Evolutionary conservation across 2,113 vertebrate species (phyloP).

Genomic region (Psammodynastes pulverulentus): DNA sequence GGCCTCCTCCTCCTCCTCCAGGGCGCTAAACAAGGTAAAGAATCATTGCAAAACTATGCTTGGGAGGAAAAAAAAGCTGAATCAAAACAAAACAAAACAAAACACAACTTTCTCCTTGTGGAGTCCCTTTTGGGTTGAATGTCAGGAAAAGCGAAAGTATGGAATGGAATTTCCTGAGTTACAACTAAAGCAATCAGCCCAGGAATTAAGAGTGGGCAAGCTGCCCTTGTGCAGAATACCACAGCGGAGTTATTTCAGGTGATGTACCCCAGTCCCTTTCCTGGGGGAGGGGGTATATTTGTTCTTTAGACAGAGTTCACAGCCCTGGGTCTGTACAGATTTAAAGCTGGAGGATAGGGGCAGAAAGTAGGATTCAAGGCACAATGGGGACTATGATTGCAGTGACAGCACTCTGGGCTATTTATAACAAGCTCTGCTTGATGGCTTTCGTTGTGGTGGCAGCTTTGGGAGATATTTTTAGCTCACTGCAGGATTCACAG

Average conservation of each 20-base stretch:
- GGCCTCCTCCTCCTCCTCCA: background rate
- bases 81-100: background rate
- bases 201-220: background rate
- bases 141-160: slow-evolving; percentile 10
- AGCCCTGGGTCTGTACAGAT: background rate
- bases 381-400: background rate
- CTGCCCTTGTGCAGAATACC: background rate
- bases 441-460: slow-evolving; percentile 40
- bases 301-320: slow-evolving; percentile 1
- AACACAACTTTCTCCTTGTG: background rate
- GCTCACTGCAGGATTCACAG: slow-evolving; percentile 51
- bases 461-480: slow-evolving; percentile 63
- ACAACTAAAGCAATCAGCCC: background rate
- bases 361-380: slow-evolving; percentile 10
- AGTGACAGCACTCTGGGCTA: slow-evolving; percentile 21
- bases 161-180: slow-evolving; percentile 1
- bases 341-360: background rate
- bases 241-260: slow-evolving; percentile 12
- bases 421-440: slow-evolving; percentile 36
- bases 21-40: background rate
- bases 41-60: background rate
- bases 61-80: background rate
- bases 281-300: background rate
- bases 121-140: background rate
- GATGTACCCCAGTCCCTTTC: background rate